Base-by-base conservation (phyloP, 2,797 vertebrate species). In the Poecilia velifera region DNA sequence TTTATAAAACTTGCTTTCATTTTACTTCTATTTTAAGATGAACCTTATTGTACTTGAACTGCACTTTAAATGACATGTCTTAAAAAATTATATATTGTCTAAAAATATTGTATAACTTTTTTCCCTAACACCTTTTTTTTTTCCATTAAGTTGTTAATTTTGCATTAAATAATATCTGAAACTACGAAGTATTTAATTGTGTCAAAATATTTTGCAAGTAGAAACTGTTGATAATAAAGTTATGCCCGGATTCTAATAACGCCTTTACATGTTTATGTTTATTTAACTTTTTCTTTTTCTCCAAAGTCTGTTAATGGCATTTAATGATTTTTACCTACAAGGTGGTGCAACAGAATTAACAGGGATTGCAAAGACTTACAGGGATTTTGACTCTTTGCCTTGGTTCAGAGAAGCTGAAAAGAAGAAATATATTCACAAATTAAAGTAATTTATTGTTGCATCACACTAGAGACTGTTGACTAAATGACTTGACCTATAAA, bases 161-260 rank as follows among this genome's bases (percentile, higher is more conserved):
- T 83, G 66, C 64, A 53, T n/a, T 55, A 73, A 78, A 72, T 86
- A 79, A 82, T 57, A 70, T 75, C 74, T 80, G 74, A 72, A 34
- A 73, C 70, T 59, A 51, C 77, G n/a, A 79, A 64, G 1, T 73
- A 80, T 83, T 53, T 74, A 79, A 78, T 82, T 82, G 76, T 86
- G 82, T 84, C 41, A 75, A 57, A 28, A 45, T 79, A 80, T 81
- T 84, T 83, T 84, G 78, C 18, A 74, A 80, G 14, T 62, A 81
- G 64, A 79, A 84, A 45, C 53, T 84, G 80, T 78, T 80, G 55
- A 79, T 55, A 90, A 90, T 90, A 90, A 90, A 90, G 83, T 79
- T 84, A 53, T 84, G 78, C 39, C 55, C 20, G 0, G 18, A 39
- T 78, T 72, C 76, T 78, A 43, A 70, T 39, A 46, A 36, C 81